A percentile compares a stretch with the other conserved stretches of the same genome.
Evolutionary conservation across 2,113 vertebrate species (phyloP).

Genomic region (Lagopus muta): DNA sequence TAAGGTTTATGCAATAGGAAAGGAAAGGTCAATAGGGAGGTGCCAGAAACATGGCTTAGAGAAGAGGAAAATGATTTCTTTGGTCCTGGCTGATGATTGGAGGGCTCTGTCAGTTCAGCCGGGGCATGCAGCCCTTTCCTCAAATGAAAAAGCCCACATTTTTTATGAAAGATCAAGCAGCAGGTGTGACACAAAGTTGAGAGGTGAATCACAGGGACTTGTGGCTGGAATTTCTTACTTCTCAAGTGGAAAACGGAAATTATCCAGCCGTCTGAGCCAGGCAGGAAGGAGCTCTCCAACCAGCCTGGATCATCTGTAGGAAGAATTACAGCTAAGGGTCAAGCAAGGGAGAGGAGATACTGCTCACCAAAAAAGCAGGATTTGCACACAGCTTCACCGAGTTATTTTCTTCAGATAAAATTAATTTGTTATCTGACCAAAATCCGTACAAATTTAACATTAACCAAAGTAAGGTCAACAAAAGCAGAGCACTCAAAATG

Average conservation of each 20-base stretch:
- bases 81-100: neutral
- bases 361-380: neutral
- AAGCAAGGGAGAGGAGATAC: neutral
- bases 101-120: neutral
- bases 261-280: neutral
- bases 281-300: neutral
- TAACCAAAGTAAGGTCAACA: neutral
- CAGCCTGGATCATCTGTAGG: neutral
- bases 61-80: neutral
- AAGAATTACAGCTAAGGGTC: neutral
- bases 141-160: neutral
- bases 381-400: neutral
- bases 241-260: neutral
- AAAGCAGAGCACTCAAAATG: neutral
- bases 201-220: neutral
- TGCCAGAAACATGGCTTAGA: neutral
- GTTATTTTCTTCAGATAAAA: neutral
- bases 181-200: neutral
- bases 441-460: neutral
- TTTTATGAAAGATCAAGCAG: neutral
- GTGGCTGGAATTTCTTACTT: neutral
- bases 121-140: neutral
- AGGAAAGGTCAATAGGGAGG: neutral
- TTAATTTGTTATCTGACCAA: neutral
- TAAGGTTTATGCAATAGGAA: neutral